Percentiles rank a stretch among this genome's conserved stretches.
phyloP scores from a whole-genome alignment of 1,140 invertebrate genomes.

The Notospermus geniculatus region DNA sequence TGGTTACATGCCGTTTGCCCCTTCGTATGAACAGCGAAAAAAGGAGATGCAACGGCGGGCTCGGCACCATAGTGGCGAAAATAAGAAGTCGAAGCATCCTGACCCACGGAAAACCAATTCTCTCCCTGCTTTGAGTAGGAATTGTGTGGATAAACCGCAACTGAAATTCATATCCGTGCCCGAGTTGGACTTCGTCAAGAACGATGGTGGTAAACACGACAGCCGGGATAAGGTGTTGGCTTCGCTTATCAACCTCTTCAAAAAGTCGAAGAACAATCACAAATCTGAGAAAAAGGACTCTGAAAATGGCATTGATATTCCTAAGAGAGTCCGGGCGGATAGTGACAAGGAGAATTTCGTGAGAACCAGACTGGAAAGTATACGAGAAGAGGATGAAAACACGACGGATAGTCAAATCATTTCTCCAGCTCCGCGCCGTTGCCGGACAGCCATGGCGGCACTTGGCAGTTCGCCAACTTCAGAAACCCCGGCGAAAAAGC shows the following conservation, averaged over 20 bases:
- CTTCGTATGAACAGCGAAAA: constrained; percentile 7
- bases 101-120: constrained; percentile 8
- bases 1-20: constrained; percentile 8
- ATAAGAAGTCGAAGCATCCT: constrained; percentile 6
- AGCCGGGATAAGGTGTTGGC: not conserved
- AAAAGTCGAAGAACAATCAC: constrained; percentile 2
- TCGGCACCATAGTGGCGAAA: constrained; percentile 4
- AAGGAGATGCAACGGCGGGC: not conserved
- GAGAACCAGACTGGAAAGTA: too few species aligned
- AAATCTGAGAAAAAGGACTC: too few species aligned
- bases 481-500: too few species aligned
- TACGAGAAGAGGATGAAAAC: too few species aligned
- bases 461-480: too few species aligned
- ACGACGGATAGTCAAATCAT: too few species aligned
- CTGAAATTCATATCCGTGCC: constrained; percentile 1
- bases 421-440: too few species aligned
- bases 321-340: too few species aligned
- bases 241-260: constrained; percentile 7
- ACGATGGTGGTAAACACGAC: not conserved
- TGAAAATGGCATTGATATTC: too few species aligned
- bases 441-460: too few species aligned
- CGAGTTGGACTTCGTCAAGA: not conserved
- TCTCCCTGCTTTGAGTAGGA: not conserved
- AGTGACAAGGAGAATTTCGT: too few species aligned
- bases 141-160: not conserved